phyloP scores from a whole-genome alignment of 2,888 invertebrate genomes.

The Andrena bicolor region DNA sequence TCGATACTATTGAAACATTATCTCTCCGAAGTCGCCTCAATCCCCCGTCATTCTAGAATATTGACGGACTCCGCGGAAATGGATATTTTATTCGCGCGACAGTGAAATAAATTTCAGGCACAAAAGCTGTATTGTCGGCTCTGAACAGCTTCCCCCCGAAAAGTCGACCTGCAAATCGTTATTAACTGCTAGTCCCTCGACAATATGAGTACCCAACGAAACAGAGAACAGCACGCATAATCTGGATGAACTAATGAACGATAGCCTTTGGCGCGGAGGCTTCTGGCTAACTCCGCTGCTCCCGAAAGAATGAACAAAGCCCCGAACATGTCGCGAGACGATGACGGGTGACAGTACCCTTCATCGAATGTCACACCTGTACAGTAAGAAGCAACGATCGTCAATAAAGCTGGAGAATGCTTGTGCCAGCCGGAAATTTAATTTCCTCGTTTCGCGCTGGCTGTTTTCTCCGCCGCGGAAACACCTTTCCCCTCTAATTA shows the following conservation, averaged over 20 bases:
- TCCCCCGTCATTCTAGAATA: not conserved
- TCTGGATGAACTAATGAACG: too few relatives aligned
- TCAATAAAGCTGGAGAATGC: conserved; percentile 22
- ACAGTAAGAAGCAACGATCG: conserved; percentile 20
- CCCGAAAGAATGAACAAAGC: conserved; percentile 6
- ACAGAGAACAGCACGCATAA: too few relatives aligned
- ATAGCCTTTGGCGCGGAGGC: too few relatives aligned
- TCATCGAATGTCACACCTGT: conserved; percentile 18
- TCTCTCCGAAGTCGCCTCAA: too few relatives aligned
- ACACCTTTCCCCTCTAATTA: conserved; percentile 38
- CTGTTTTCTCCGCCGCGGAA: not conserved
- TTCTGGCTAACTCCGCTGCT: not conserved
- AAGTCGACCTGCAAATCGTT: too few relatives aligned
- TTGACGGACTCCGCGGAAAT: too few relatives aligned
- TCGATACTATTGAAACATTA: not conserved
- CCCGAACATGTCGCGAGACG: conserved; percentile 12
- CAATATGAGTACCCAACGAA: too few relatives aligned
- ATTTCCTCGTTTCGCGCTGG: conserved; percentile 23
- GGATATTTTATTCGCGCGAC: too few relatives aligned
- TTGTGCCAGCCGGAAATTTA: conserved; percentile 42
- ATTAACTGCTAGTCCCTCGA: too few relatives aligned
- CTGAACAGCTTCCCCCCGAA: not conserved
- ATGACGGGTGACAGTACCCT: conserved; percentile 6
- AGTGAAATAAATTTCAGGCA: not conserved
- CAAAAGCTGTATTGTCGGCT: not conserved